Evolutionary conservation across 2,888 invertebrate genomes (phyloP), one percentile per base, ranked within the genome.

Genomic region (Sarcophaga carnaria): DNA sequence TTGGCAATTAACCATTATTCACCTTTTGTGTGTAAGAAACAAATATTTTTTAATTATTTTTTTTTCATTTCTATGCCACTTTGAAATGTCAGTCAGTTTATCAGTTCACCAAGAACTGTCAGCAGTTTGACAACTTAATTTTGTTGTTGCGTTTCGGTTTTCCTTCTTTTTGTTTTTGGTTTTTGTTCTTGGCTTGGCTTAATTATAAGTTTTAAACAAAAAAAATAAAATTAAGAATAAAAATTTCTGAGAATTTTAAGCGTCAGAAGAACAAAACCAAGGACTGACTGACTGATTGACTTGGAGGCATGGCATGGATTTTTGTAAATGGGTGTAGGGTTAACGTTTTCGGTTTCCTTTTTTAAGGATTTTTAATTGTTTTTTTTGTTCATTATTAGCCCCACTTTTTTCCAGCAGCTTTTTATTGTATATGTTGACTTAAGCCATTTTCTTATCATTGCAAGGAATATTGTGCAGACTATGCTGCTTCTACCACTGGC

Each of bases 111-210:
- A 25, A 69, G 27, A 87, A 60, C 67, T 84, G 87, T 79, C 87
- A 82, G 59, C 20, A 67, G 54, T 64, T 74, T 84, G 87, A 84
- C 84, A 87, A 72, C 79, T 87, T 81, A 87, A 87, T 84, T 87
- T 78, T 66, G 4, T 54, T 54, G 12, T 54, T 54, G 11, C 14
- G 3, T 14, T 14, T 49, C 49, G 0, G 49, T 49, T 49, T 49
- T 49, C 2, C 14, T 49, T 14, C 14, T 37, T 84, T 87, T 78
- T 70, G 12, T 49, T 49, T 49, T 49, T 49, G 0, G 10, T 14
- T 3, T 14, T 49, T 17, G 12, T 12, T 54, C 17, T 54, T 54
- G 37, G 37, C 17, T 54, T 54, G 17, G 0, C 54, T 54, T 54
- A 54, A 54, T 54, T 54, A 54, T 54, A 54, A 54, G 54, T 54